A percentile compares a stretch with the other conserved stretches of the same genome.
phyloP scores from a whole-genome alignment of 2,888 invertebrate species.

The Eupithecia insigniata region DNA sequence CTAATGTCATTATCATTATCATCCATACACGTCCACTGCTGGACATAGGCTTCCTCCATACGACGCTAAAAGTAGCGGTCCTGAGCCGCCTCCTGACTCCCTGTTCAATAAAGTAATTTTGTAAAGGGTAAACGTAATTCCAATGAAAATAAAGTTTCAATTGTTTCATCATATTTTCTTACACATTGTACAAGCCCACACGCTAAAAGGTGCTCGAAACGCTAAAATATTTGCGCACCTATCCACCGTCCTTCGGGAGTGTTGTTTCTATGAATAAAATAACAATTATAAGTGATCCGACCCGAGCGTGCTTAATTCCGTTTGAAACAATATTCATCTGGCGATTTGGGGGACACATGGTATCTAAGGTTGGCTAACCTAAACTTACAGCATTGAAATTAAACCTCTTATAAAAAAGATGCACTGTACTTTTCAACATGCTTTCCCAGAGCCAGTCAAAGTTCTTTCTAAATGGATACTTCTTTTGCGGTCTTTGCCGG shows the following conservation, averaged over 20 bases:
- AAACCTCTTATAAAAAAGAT: no score
- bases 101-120: no score
- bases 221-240: slow-evolving; percentile 81
- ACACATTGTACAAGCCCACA: slow-evolving; percentile 43
- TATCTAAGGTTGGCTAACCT: not conserved
- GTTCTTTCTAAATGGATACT: no score
- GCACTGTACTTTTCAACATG: no score
- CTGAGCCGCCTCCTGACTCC: no score
- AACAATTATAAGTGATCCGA: slow-evolving; percentile 84
- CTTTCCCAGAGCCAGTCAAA: no score
- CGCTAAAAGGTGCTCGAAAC: slow-evolving; percentile 76
- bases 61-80: no score
- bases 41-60: no score
- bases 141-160: not conserved
- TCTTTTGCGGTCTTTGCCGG: no score
- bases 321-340: slow-evolving; percentile 84
- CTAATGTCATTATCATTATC: no score
- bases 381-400: no score
- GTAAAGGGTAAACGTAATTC: not conserved
- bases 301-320: slow-evolving; percentile 79
- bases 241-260: slow-evolving; percentile 72
- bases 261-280: slow-evolving; percentile 85
- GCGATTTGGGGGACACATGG: slow-evolving; percentile 69
- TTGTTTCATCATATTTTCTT: slow-evolving; percentile 10
- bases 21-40: no score